Evolutionary conservation across 2,888 invertebrate genomes (phyloP).

Genomic region (Argyresthia albistria): DNA sequence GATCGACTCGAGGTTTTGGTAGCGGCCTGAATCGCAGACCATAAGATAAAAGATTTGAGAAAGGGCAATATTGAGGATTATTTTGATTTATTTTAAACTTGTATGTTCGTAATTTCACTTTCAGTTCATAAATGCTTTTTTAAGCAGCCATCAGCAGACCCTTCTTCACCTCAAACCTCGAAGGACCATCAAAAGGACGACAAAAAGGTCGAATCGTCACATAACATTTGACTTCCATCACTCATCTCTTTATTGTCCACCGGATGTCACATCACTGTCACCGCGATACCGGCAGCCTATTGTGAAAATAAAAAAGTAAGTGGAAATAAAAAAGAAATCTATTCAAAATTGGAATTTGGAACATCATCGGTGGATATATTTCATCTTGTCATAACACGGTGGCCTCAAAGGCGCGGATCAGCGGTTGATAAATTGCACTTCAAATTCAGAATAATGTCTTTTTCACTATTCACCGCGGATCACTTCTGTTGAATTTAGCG

Average conservation of each 20-base stretch:
- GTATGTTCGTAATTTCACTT: too few species aligned
- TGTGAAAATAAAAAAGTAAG: conserved; percentile 29
- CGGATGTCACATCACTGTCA: conserved; percentile 61
- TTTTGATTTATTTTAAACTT: too few species aligned
- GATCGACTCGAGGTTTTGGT: too few species aligned
- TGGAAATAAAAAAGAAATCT: conserved; percentile 37
- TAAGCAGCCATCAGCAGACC: too few species aligned
- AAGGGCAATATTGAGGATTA: too few species aligned
- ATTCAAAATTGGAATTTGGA: conserved; percentile 47
- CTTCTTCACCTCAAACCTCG: too few species aligned
- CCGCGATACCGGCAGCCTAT: conserved; percentile 21
- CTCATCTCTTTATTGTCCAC: conserved; percentile 46
- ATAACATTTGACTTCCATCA: conserved; percentile 32
- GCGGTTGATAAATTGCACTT: conserved; percentile 67
- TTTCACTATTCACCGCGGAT: conserved; percentile 53
- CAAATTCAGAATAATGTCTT: conserved; percentile 69
- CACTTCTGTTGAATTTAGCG: conserved; percentile 23
- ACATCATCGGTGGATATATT: conserved; percentile 65
- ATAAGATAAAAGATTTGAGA: too few species aligned
- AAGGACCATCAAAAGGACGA: not conserved
- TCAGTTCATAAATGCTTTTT: too few species aligned
- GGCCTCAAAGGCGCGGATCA: conserved; percentile 61
- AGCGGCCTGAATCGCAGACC: too few species aligned
- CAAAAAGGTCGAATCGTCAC: conserved; percentile 1
- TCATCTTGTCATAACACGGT: conserved; percentile 70